Evolutionary conservation across 2,113 vertebrate species (phyloP), one percentile per base, ranked within the genome.

Genomic region (Rhizomys pruinosus): DNA sequence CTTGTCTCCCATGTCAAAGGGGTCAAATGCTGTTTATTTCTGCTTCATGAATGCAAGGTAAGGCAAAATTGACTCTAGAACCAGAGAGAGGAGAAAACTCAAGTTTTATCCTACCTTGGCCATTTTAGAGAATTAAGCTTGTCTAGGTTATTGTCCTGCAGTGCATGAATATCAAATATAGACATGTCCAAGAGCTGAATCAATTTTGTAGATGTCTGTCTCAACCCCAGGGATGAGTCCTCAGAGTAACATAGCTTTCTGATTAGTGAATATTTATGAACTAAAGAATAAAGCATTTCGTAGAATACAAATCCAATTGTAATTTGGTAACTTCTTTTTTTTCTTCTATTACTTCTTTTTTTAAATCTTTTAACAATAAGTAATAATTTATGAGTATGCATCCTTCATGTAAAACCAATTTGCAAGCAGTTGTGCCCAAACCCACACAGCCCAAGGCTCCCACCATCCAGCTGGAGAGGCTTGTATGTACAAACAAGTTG

Each of bases 261-360:
- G 93, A 47, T 59, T 78, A 73, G 42, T 63, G 89, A 27, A 39
- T 86, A 82, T 87, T 73, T 91, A 78, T 44, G 34, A 92, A 44
- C 32, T 11, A 82, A 44, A 89, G 27, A 71, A 73, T n/a, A 47
- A 82, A 90, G n/a, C 27, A 63, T 84, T 6, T 17, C 52, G 64
- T 23, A 84, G 59, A 66, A 79, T 76, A 76, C 90, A 90, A 93
- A 74, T 92, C 44, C 4, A 84, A 11, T 42, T 84, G 10, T 66
- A 78, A 90, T 17, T 87, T 78, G 34, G 79, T 88, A 42, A 69
- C 16, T 6, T 72, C 47, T 29, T n/a, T n/a, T n/a, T n/a, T n/a
- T n/a, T n/a, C n/a, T n/a, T n/a, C n/a, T n/a, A n/a, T n/a, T n/a
- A n/a, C n/a, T n/a, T n/a, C n/a, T n/a, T n/a, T n/a, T n/a, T n/a